Conservation (phyloP, 2,888 invertebrate species). For the Pseudoips prasinana region DNA sequence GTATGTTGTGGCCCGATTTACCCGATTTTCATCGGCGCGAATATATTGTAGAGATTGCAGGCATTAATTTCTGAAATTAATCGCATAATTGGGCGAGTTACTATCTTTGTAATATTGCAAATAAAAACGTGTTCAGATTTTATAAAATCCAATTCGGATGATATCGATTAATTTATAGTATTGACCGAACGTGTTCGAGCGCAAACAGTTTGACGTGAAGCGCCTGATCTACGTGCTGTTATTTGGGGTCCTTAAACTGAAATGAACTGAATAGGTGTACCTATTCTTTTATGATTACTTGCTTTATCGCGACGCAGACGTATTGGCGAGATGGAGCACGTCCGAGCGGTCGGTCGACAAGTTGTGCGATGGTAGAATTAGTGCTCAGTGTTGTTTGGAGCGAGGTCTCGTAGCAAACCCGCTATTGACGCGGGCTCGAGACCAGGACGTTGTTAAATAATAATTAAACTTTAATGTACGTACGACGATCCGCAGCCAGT, state of each 20-base stretch:
- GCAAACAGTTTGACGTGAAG: no score
- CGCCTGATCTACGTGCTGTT: constrained; percentile 10
- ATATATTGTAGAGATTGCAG: no score
- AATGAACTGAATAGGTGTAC: constrained; percentile 31
- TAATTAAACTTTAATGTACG: constrained; percentile 46
- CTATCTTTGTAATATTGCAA: no score
- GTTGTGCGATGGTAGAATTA: constrained; percentile 36
- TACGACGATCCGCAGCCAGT: constrained; percentile 48
- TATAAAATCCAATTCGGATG: no score
- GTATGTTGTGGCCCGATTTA: no score
- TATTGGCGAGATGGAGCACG: constrained; percentile 12
- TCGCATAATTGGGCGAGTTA: no score
- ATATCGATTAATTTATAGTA: no score
- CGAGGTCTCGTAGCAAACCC: constrained; percentile 41
- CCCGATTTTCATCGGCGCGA: no score
- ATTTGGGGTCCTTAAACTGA: constrained; percentile 27
- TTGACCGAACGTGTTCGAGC: no score
- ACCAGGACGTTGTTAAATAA: constrained; percentile 42
- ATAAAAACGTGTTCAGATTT: no score
- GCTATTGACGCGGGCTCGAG: constrained; percentile 49
- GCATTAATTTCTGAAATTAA: no score
- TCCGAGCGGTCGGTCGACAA: constrained; percentile 13
- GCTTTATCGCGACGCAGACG: constrained; percentile 6
- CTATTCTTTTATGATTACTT: constrained; percentile 31
- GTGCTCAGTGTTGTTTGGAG: constrained; percentile 42